Percentiles rank a stretch among this genome's conserved stretches.
phyloP scores from a whole-genome alignment of 2,888 invertebrate species.

The Hypena proboscidalis region DNA sequence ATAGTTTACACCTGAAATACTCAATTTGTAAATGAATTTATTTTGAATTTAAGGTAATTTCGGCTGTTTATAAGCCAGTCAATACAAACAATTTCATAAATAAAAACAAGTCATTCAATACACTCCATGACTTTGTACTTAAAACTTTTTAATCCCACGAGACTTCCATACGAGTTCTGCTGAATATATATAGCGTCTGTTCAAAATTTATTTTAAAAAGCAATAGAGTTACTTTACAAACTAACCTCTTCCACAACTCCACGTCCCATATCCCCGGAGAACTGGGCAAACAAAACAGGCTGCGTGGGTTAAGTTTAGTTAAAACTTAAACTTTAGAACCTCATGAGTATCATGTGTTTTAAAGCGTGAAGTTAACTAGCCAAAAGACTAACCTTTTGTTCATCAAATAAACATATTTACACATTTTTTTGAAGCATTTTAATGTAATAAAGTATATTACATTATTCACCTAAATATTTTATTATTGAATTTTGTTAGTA shows the following conservation, averaged over 20 bases:
- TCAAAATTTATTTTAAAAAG: constrained; percentile 12
- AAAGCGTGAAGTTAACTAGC: constrained; percentile 5
- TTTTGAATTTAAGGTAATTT: too few species aligned
- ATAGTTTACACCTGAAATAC: too few species aligned
- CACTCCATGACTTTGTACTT: too few species aligned
- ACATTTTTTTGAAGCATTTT: neutral
- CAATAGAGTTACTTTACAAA: constrained; percentile 25
- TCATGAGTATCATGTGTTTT: constrained; percentile 14
- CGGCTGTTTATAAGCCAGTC: too few species aligned
- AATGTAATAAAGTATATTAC: neutral
- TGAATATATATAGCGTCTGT: neutral
- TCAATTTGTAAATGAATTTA: too few species aligned
- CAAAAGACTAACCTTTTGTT: constrained; percentile 6
- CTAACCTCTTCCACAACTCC: constrained; percentile 37
- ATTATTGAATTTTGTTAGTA: too few species aligned
- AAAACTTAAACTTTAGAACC: constrained; percentile 38
- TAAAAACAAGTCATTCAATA: too few species aligned
- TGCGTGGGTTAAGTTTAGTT: constrained; percentile 24
- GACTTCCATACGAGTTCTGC: too few species aligned
- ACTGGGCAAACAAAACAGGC: constrained; percentile 25
- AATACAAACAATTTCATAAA: too few species aligned
- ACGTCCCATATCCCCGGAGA: constrained; percentile 19
- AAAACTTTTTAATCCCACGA: too few species aligned
- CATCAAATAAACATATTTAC: neutral
- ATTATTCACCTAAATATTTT: too few species aligned